Conservation (phyloP, 2,797 vertebrate species). For the Cephalopachus bancanus region DNA sequence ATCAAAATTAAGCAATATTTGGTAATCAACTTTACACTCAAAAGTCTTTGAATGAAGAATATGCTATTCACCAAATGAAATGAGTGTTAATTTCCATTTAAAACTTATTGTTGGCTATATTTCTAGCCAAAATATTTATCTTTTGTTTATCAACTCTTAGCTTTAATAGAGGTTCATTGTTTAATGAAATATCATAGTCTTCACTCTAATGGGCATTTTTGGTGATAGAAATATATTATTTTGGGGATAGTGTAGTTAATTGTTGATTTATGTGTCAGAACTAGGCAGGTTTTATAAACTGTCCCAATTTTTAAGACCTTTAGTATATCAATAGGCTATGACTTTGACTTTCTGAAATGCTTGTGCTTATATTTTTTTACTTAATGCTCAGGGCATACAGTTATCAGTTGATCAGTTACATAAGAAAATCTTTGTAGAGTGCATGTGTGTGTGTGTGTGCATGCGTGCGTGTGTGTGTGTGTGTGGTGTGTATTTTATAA, state of each 20-base stretch:
- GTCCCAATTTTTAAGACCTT: background rate
- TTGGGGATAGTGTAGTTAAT: background rate
- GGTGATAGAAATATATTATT: background rate
- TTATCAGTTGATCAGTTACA: background rate
- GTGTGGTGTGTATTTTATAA: slow-evolving; percentile 78
- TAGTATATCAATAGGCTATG: background rate
- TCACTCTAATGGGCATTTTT: background rate
- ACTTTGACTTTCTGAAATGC: background rate
- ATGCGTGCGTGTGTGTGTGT: background rate
- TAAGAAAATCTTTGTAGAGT: background rate
- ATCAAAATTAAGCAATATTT: background rate
- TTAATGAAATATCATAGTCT: slow-evolving; percentile 46
- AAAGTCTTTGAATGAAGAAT: slow-evolving; percentile 13
- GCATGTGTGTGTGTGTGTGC: background rate
- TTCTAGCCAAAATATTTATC: slow-evolving; percentile 76
- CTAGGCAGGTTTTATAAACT: slow-evolving; percentile 22
- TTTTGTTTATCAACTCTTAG: slow-evolving; percentile 69
- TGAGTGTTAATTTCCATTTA: background rate
- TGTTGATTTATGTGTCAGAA: background rate
- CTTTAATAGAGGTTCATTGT: slow-evolving; percentile 53
- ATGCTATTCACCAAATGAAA: slow-evolving; percentile 5
- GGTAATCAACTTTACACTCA: background rate
- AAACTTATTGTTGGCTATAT: slow-evolving; percentile 26
- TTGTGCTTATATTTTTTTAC: background rate
- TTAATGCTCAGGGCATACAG: background rate